Evolutionary conservation across 2,888 invertebrate genomes (phyloP).

Genomic region (Leptinotarsa rubiginosa): DNA sequence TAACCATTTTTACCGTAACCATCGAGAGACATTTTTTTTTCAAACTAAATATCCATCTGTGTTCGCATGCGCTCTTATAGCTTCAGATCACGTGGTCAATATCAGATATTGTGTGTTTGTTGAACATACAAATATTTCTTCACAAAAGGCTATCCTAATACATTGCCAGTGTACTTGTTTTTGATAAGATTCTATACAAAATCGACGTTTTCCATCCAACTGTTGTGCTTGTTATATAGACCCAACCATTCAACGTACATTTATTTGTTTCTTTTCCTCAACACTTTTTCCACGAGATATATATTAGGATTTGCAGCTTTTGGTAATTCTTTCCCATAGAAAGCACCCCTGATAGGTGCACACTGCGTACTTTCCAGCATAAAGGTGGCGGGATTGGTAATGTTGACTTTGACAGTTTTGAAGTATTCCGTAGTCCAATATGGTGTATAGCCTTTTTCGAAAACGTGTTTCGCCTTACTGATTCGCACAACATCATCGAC

Average conservation of each 20-base stretch:
- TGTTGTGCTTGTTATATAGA: too few species aligned
- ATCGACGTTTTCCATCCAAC: too few species aligned
- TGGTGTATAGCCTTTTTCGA: conserved; percentile 23
- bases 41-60: background rate
- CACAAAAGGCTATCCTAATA: background rate
- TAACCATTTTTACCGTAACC: too few species aligned
- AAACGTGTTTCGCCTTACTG: too few species aligned
- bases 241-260: conserved; percentile 37
- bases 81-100: background rate
- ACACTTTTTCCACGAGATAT: conserved; percentile 49
- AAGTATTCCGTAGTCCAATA: conserved; percentile 61
- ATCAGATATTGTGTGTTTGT: background rate
- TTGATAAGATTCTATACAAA: too few species aligned
- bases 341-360: conserved; percentile 51
- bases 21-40: too few species aligned
- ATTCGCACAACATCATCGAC: too few species aligned
- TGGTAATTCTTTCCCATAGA: conserved; percentile 54
- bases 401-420: conserved; percentile 49
- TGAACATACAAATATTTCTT: background rate
- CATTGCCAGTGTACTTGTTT: too few species aligned
- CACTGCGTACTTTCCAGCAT: conserved; percentile 51
- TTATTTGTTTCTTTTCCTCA: background rate
- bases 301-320: conserved; percentile 48
- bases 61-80: background rate
- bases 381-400: conserved; percentile 56